Percentiles rank a stretch among this genome's conserved stretches.
Conservation (phyloP, 2,797 vertebrate genomes). For the Acipenser transmontanus region DNA sequence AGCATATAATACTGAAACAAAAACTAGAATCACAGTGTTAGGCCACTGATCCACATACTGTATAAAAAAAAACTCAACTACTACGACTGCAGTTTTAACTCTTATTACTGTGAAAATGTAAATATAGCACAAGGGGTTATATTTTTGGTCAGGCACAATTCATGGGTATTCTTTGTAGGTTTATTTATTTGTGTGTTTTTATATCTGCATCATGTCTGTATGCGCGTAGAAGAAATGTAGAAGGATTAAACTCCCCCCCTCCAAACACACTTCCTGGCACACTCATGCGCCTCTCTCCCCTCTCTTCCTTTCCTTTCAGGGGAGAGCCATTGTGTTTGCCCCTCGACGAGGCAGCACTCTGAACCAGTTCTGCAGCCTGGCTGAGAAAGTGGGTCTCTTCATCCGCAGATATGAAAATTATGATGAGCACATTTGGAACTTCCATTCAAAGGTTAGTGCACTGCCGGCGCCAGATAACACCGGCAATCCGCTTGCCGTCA, state of each 20-base stretch:
- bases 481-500: conserved; percentile 70
- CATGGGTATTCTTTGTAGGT: too few relatives aligned
- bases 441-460: conserved; percentile 88
- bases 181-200: too few relatives aligned
- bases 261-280: not conserved
- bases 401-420: conserved; percentile 89
- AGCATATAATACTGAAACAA: conserved; percentile 39
- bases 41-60: conserved; percentile 6
- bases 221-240: too few relatives aligned
- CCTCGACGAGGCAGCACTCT: conserved; percentile 85
- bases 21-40: conserved; percentile 28
- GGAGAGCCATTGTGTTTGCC: conserved; percentile 85
- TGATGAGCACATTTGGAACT: conserved; percentile 86
- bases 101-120: too few relatives aligned
- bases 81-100: too few relatives aligned
- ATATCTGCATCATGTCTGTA: too few relatives aligned
- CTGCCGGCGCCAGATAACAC: conserved; percentile 57
- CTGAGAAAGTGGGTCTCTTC: conserved; percentile 78
- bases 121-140: too few relatives aligned
- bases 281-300: conserved; percentile 32
- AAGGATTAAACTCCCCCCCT: too few relatives aligned
- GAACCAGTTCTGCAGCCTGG: conserved; percentile 84
- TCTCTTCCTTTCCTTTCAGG: conserved; percentile 55
- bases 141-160: too few relatives aligned
- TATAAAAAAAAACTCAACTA: too few relatives aligned